phyloP scores from a whole-genome alignment of 2,113 vertebrate genomes.

The Phocoena sinus region DNA sequence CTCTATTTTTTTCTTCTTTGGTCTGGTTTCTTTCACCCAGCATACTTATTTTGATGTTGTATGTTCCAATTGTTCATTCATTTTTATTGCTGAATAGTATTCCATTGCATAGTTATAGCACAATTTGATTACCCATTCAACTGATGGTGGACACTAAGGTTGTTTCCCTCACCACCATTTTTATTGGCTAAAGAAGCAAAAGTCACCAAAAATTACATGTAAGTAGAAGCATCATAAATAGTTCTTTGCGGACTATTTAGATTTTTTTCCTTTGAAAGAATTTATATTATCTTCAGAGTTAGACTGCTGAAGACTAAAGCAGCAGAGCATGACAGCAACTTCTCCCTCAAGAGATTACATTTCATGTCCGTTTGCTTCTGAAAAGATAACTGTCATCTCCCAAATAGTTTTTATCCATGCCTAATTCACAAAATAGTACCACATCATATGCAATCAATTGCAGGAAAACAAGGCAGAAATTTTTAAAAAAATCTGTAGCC shows the following conservation, averaged over 20 bases:
- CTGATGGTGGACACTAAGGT: not conserved
- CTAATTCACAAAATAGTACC: not conserved
- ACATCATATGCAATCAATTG: not conserved
- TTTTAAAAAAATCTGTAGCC: not conserved
- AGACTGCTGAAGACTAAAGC: not conserved
- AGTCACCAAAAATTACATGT: slow-evolving; percentile 26
- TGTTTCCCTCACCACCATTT: not conserved
- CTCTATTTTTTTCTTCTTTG: not conserved
- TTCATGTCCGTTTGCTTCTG: slow-evolving; percentile 35
- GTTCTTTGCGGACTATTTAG: not conserved
- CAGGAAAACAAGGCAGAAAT: not conserved
- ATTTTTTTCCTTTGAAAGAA: slow-evolving; percentile 37
- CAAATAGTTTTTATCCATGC: slow-evolving; percentile 14
- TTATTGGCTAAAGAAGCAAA: slow-evolving; percentile 57
- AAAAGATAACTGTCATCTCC: slow-evolving; percentile 13
- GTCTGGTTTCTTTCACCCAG: not conserved
- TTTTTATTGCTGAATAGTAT: not conserved
- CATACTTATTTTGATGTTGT: not conserved
- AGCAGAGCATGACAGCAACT: not conserved
- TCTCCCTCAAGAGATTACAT: not conserved
- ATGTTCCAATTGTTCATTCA: not conserved
- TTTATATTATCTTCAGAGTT: slow-evolving; percentile 17
- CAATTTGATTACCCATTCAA: not conserved
- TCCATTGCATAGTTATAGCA: not conserved
- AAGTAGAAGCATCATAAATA: not conserved